These are phyloP conservation scores for Anguilla megastoma DNA, from an alignment of 2,797 vertebrate genomes.

Conservation along the genomic window DNA sequence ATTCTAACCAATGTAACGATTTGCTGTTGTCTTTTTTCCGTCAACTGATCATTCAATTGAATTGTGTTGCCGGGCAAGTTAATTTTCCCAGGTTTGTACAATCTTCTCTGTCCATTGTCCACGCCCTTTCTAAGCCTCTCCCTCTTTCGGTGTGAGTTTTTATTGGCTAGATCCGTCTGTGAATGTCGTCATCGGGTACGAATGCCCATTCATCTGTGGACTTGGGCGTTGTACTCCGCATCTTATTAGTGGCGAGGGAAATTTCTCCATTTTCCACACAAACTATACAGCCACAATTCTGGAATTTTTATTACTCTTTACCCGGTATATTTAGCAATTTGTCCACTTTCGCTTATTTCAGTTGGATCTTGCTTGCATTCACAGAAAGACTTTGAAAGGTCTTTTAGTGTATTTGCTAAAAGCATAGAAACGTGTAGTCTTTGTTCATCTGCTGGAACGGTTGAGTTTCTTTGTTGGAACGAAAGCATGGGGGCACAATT, in stretches of 20 bases:
- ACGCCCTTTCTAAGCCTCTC: constrained; percentile 61
- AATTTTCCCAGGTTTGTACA: constrained; percentile 71
- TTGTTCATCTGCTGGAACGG: constrained; percentile 94
- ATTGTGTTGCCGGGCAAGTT: constrained; percentile 45
- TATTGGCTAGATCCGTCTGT: constrained; percentile 78
- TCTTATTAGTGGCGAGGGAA: constrained; percentile 98
- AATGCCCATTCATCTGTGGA: constrained; percentile 93
- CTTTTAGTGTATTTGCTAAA: constrained; percentile 45
- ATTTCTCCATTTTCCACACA: constrained; percentile 96
- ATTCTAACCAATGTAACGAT: background rate
- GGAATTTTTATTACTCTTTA: constrained; percentile 75
- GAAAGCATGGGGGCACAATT: constrained; percentile 98
- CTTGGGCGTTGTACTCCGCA: constrained; percentile 99
- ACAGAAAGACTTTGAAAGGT: constrained; percentile 53
- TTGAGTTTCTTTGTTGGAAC: constrained; percentile 93
- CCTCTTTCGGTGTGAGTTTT: constrained; percentile 67
- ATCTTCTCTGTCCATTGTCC: constrained; percentile 86
- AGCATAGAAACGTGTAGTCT: constrained; percentile 77
- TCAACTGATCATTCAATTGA: background rate
- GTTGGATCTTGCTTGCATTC: constrained; percentile 41
- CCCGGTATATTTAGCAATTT: constrained; percentile 70
- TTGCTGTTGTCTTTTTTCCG: background rate
- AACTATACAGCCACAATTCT: constrained; percentile 80
- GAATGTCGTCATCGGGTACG: constrained; percentile 84
- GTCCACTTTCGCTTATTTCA: constrained; percentile 45